Evolutionary conservation across 2,113 vertebrate species (phyloP), one percentile per base, ranked within the genome.

Genomic region (Cephalophus harveyi): DNA sequence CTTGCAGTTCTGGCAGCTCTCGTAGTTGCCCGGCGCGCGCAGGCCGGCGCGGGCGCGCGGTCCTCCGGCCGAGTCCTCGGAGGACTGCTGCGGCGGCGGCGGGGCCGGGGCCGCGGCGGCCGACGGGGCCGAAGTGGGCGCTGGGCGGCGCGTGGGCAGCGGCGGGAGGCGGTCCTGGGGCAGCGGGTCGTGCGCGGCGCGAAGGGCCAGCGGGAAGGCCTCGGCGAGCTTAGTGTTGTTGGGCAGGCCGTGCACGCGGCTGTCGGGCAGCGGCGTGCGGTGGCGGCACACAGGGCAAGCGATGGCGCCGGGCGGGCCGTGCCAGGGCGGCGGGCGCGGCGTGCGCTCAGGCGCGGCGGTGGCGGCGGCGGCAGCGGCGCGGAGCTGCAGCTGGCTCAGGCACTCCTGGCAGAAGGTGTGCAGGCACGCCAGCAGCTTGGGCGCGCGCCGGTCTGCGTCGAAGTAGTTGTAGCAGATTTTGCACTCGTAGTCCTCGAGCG

Each of bases 401-500:
- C 99, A 99, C 99, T 99, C 99, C 99, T 99, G 99, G 98, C 99
- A 99, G 89, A 99, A 99, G 95, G 99, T 99, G 99, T 99, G 99
- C 98, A 99, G 98, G 97, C 99, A 99, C 97, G 99, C 99, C 74
- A 99, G 98, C 96, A 99, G 99, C 98, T 99, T 99, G 21, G 99
- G 99, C 60, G 99, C 99, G 83, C 99, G 99, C 84, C 99, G 99
- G 98, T 99, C 99, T 97, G 99, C 98, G 98, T 99, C 99, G 98
- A 99, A 99, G 94, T 99, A 99, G 98, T 99, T 99, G 98, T 99
- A 99, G 98, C 99, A 99, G 98, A 99, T 99, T 97, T 99, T 99
- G 98, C 99, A 99, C 95, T 99, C 99, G 97, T 99, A 99, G 98
- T 99, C 99, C 98, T 99, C 99, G 60, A 99, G 99, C 60, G 95